Evolutionary conservation across 2,113 vertebrate species (phyloP), one percentile per base, ranked within the genome.

Genomic region (Coturnix japonica): DNA sequence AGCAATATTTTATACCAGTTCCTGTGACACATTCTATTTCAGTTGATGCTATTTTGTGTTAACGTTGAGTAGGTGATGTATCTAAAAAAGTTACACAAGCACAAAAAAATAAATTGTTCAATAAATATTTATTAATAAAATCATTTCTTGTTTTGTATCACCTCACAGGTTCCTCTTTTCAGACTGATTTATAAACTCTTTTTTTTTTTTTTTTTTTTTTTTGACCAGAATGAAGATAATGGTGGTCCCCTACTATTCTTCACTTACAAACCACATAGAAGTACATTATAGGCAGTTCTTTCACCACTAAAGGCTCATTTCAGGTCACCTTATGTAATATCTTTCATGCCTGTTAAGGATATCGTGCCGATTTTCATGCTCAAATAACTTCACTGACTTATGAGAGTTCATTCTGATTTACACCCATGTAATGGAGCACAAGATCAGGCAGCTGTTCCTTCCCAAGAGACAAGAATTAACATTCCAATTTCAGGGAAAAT

Each of bases 381-480:
- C 76, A 14, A 91, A 64, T 71, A 82, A 76, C 56, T 92, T 82
- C 51, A 66, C 31, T 54, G 49, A 75, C 70, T 85, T 91, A 60
- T 44, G 59, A 10, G 37, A 75, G 28, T 92, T 53, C 59, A 76
- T 79, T 81, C 86, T 87, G 67, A 93, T 92, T 90, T 91, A 89
- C 67, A 82, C 26, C 30, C 26, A 5, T 37, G 56, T 69, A 94
- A 81, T 22, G 0, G 1, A 88, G 44, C 69, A 78, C 13, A n/a
- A 84, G 49, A 91, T 74, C 53, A 80, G 44, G 66, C 85, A 89
- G 44, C 54, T 92, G 60, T 64, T 87, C 51, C 56, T 87, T 64
- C 90, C 88, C 80, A 47, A 25, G 76, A 75, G 82, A 78, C 28
- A 23, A 23, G 37, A 95, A 88, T 95, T 96, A 93, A 66, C 85